Evolutionary conservation across 1,140 invertebrate genomes (phyloP), one percentile per base, ranked within the genome.

Genomic region (Drosophila takahashii): DNA sequence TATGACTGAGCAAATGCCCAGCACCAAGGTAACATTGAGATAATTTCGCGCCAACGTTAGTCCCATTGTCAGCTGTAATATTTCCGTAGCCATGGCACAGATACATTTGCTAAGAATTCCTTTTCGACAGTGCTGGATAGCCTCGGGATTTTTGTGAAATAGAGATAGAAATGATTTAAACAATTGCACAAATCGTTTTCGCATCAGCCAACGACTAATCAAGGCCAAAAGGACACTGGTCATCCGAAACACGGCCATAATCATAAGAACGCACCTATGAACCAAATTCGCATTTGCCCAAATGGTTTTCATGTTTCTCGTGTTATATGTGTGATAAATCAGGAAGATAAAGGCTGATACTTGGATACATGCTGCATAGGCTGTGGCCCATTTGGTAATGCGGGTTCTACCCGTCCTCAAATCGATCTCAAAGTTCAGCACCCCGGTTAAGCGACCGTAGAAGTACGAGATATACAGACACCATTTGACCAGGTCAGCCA

Each of bases 341-440:
- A 73, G 4, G 0, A 57, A 0, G 1, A n/a, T 11, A 53, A 41
- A 1, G 61, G 7, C n/a, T n/a, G n/a, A n/a, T n/a, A 45, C 9
- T 50, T 79, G 75, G 2, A 42, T 11, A 0, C 51, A 2, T 0
- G 59, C 76, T 0, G 77, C 66, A 54, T 73, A 84, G 4, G 73
- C 41, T 0, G 77, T 73, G 0, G 50, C 13, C 11, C 34, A 13
- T 15, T 9, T 44, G 0, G 81, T 85, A 10, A 36, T 8, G 0
- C 51, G 61, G 3, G 77, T 36, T 7, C 54, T 27, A 1, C 66
- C 72, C n/a, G 77, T 69, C 10, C n/a, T 22, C 1, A 72, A 16
- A 18, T 84, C 62, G 9, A 84, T 41, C 32, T 77, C 54, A 42
- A 85, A 85, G 47, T 80, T 84, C 0, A 80, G 29, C 3, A 62